Conservation (phyloP, 2,113 vertebrate genomes). For the Tragulus kanchil region DNA sequence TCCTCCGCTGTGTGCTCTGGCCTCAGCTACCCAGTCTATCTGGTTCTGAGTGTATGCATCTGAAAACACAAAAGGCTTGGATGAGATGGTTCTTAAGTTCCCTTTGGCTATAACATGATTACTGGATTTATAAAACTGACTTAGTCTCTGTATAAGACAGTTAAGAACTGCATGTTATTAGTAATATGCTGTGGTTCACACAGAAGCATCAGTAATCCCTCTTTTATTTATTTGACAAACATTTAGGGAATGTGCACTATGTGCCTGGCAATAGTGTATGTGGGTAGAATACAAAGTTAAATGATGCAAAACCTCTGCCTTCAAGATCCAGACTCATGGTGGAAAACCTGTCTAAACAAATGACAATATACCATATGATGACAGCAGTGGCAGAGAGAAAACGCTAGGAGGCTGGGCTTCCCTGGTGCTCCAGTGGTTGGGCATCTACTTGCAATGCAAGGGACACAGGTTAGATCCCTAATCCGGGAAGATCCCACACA, state of each 20-base stretch:
- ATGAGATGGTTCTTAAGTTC: conserved; percentile 3
- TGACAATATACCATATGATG: neutral
- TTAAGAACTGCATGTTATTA: conserved; percentile 36
- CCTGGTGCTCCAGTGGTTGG: neutral
- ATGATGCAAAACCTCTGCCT: neutral
- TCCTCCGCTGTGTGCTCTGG: neutral
- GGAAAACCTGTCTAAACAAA: neutral
- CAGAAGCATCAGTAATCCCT: neutral
- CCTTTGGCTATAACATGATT: neutral
- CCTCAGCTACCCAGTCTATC: neutral
- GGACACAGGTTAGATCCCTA: neutral
- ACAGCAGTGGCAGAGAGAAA: neutral
- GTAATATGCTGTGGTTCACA: neutral
- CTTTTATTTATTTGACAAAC: conserved; percentile 39
- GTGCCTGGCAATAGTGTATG: neutral
- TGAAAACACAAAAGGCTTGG: neutral
- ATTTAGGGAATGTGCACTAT: neutral
- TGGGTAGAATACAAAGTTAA: conserved; percentile 19
- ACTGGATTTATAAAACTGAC: conserved; percentile 5
- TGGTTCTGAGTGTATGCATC: neutral
- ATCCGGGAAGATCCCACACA: neutral
- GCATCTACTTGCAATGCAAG: neutral
- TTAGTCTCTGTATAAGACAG: conserved; percentile 1
- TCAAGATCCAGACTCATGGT: neutral
- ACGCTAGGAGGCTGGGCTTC: neutral